phyloP scores from a whole-genome alignment of 2,888 invertebrate genomes.

The Leptarthrus brevirostris region DNA sequence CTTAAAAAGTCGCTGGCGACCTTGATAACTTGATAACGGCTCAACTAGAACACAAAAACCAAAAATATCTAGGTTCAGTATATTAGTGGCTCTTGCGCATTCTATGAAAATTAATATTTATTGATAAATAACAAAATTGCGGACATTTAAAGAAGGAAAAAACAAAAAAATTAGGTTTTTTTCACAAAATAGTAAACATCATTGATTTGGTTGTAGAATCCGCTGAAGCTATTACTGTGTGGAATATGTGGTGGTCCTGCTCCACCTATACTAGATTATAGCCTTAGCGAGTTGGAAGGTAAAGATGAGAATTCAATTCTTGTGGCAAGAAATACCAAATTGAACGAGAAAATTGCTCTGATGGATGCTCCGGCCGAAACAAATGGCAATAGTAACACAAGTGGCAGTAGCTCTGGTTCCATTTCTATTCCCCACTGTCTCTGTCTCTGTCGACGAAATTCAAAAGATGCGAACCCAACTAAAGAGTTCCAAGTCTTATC shows the following conservation, averaged over 20 bases:
- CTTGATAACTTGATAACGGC: too few species aligned
- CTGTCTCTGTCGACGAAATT: constrained; percentile 89
- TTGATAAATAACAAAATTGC: too few species aligned
- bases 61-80: too few species aligned
- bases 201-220: too few species aligned
- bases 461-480: constrained; percentile 86
- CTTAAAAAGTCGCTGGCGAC: too few species aligned
- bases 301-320: constrained; percentile 72
- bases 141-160: too few species aligned
- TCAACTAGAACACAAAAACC: too few species aligned
- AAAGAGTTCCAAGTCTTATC: constrained; percentile 88
- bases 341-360: constrained; percentile 70
- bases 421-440: constrained; percentile 85
- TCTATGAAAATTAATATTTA: too few species aligned
- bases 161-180: too few species aligned
- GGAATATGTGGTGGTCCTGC: constrained; percentile 62
- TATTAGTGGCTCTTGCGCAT: neutral
- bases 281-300: constrained; percentile 88
- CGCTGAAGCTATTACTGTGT: too few species aligned
- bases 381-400: constrained; percentile 81
- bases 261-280: constrained; percentile 92
- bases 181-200: too few species aligned
- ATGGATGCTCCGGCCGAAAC: constrained; percentile 72
- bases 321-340: constrained; percentile 67
- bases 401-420: constrained; percentile 80